Percentiles rank a stretch among this genome's conserved stretches.
Conservation (phyloP, 2,797 vertebrate genomes). For the Aulostomus chinensis region DNA sequence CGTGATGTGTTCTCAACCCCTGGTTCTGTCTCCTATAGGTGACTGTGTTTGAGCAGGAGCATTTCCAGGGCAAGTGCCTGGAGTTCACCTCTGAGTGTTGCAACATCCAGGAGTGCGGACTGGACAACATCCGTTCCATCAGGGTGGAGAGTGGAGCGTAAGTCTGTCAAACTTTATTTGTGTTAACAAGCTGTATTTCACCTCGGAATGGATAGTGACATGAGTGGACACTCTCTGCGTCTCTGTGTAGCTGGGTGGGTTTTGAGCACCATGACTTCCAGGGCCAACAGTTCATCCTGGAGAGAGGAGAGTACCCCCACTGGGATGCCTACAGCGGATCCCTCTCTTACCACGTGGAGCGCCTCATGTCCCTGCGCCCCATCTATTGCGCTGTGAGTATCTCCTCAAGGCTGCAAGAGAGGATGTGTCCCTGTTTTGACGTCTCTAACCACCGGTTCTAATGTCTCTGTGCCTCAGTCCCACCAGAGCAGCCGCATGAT, state of each 20-base stretch:
- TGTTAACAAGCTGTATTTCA: no score
- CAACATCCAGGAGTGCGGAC: constrained; percentile 84
- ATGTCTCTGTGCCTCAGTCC: constrained; percentile 55
- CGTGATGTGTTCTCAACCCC: no score
- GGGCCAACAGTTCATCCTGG: constrained; percentile 86
- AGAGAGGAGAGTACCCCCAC: constrained; percentile 86
- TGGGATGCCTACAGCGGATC: constrained; percentile 85
- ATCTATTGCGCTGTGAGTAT: constrained; percentile 83
- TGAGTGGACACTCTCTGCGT: background rate
- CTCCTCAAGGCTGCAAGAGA: background rate
- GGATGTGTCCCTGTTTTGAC: no score
- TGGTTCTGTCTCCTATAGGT: constrained; percentile 55
- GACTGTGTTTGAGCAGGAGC: constrained; percentile 86
- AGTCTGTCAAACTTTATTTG: constrained; percentile 62
- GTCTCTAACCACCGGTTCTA: background rate
- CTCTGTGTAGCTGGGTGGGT: constrained; percentile 79
- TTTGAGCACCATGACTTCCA: constrained; percentile 87
- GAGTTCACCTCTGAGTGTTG: constrained; percentile 85
- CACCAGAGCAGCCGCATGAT: constrained; percentile 79
- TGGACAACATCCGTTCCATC: constrained; percentile 86
- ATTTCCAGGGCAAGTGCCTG: constrained; percentile 85
- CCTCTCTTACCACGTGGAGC: constrained; percentile 81
- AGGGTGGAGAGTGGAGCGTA: constrained; percentile 85
- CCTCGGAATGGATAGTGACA: no score
- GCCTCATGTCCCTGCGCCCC: constrained; percentile 81